phyloP scores from a whole-genome alignment of 2,113 vertebrate genomes.

The Alethe diademata region DNA sequence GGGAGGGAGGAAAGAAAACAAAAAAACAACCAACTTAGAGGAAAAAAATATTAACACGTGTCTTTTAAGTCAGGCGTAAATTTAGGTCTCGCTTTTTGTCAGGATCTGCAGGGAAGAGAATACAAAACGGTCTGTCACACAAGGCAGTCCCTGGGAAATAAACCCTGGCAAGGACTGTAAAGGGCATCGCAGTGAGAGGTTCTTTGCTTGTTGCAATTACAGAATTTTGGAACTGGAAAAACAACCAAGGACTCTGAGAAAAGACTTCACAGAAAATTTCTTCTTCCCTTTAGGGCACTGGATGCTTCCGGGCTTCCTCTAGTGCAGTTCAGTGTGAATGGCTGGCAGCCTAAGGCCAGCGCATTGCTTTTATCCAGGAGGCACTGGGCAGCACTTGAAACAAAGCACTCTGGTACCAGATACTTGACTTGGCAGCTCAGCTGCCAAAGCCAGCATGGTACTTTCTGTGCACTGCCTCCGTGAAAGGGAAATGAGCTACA shows the following conservation, averaged over 20 bases:
- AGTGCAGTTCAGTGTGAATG: neutral
- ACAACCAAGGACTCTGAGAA: neutral
- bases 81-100: neutral
- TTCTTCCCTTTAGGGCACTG: neutral
- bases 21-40: neutral
- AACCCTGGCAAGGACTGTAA: conserved; percentile 22
- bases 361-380: neutral
- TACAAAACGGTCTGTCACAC: neutral
- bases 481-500: neutral
- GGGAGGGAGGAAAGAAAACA: neutral
- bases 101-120: neutral
- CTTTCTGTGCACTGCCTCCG: neutral
- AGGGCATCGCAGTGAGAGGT: neutral
- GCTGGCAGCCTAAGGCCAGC: neutral
- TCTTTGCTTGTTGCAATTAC: conserved; percentile 7
- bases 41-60: neutral
- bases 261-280: neutral
- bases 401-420: neutral
- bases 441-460: neutral
- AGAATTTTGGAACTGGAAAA: conserved; percentile 8
- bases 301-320: neutral
- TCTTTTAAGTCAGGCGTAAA: neutral
- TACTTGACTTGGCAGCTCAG: neutral
- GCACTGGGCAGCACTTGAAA: neutral
- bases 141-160: conserved; percentile 36